A percentile compares a stretch with the other conserved stretches of the same genome.
phyloP scores from a whole-genome alignment of 2,113 vertebrate genomes.

The Pipra filicauda region DNA sequence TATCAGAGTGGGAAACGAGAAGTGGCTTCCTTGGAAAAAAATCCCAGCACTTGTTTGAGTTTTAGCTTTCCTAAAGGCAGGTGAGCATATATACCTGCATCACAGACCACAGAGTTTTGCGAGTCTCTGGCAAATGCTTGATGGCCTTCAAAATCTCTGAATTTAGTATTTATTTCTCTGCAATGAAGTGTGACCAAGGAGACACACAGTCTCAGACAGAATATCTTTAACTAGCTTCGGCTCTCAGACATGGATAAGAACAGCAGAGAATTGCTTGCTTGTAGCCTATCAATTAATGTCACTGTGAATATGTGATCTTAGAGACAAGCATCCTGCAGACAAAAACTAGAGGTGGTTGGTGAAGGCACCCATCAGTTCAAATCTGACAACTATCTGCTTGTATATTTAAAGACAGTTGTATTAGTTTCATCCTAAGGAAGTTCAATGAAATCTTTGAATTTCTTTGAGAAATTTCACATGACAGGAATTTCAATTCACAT shows the following conservation, averaged over 20 bases:
- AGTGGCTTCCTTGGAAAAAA: background rate
- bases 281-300: background rate
- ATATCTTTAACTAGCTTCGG: background rate
- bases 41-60: background rate
- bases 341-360: background rate
- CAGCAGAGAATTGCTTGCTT: background rate
- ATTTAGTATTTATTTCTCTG: conserved; percentile 17
- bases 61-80: background rate
- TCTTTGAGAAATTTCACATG: background rate
- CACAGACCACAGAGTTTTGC: background rate
- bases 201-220: background rate
- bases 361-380: background rate
- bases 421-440: background rate
- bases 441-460: background rate
- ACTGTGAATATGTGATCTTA: background rate
- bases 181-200: conserved; percentile 21
- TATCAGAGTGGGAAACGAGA: background rate
- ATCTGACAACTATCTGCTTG: background rate
- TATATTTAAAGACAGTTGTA: background rate
- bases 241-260: background rate
- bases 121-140: background rate
- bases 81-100: background rate
- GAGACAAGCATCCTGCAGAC: background rate
- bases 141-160: background rate
- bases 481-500: background rate